A percentile compares a stretch with the other conserved stretches of the same genome.
Evolutionary conservation across 2,888 invertebrate genomes (phyloP).

Genomic region (Zygaena filipendulae): DNA sequence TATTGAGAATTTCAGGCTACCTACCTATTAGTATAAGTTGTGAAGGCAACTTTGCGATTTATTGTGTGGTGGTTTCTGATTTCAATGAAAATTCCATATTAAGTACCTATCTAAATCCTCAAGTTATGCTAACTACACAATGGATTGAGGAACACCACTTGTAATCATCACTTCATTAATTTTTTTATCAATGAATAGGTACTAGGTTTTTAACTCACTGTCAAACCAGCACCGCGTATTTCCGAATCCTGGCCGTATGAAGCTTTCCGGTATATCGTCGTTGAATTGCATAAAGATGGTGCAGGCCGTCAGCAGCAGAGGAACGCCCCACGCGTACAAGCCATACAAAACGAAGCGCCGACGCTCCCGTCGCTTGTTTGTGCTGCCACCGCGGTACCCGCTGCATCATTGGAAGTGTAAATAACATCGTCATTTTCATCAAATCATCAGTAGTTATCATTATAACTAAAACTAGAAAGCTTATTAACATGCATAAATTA

Average conservation of each 20-base stretch:
- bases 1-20: too few relatives aligned
- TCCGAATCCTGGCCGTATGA: slow-evolving; percentile 69
- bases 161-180: too few relatives aligned
- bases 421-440: neutral
- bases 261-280: slow-evolving; percentile 38
- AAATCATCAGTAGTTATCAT: neutral
- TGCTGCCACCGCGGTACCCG: slow-evolving; percentile 58
- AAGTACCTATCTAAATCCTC: too few relatives aligned
- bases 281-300: slow-evolving; percentile 66
- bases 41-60: too few relatives aligned
- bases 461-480: neutral
- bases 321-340: slow-evolving; percentile 76
- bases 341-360: slow-evolving; percentile 73
- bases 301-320: slow-evolving; percentile 58
- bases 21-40: too few relatives aligned
- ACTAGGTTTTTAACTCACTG: slow-evolving; percentile 36
- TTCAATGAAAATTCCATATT: too few relatives aligned
- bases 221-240: slow-evolving; percentile 67
- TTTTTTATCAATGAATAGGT: too few relatives aligned
- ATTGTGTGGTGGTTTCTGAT: too few relatives aligned
- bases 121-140: too few relatives aligned
- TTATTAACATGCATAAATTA: neutral
- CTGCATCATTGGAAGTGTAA: slow-evolving; percentile 35
- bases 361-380: slow-evolving; percentile 56
- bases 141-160: too few relatives aligned